Percentiles rank a stretch among this genome's conserved stretches.
phyloP scores from a whole-genome alignment of 2,888 invertebrate genomes.

The Peribatodes rhomboidaria region DNA sequence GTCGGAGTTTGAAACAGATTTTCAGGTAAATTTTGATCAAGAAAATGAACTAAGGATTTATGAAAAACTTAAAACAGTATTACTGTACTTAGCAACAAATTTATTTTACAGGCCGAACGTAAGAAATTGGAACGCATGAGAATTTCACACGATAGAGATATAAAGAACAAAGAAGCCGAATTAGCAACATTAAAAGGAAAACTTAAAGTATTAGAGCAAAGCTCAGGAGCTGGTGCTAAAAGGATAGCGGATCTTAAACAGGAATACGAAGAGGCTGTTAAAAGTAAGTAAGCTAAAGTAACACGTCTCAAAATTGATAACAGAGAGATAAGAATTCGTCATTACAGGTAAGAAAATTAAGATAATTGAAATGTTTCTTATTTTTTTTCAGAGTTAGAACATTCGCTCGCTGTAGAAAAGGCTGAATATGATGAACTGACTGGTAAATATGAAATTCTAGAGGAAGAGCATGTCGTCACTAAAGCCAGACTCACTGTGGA shows the following conservation, averaged over 20 bases:
- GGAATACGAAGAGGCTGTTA: constrained; percentile 89
- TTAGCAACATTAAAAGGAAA: constrained; percentile 92
- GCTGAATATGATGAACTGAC: constrained; percentile 93
- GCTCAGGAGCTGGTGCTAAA: constrained; percentile 87
- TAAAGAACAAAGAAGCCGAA: constrained; percentile 92
- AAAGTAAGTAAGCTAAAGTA: constrained; percentile 82
- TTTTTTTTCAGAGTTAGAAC: constrained; percentile 88
- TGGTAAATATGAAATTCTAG: constrained; percentile 92
- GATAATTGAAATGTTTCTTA: not conserved
- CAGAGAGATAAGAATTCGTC: not conserved
- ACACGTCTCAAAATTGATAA: not conserved
- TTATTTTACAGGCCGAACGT: constrained; percentile 84
- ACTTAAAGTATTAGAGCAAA: constrained; percentile 88
- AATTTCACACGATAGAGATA: constrained; percentile 90
- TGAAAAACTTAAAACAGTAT: not conserved
- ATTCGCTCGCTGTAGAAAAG: constrained; percentile 88
- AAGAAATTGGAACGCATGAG: constrained; percentile 90
- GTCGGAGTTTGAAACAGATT: constrained; percentile 87
- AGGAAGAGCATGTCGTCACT: constrained; percentile 94
- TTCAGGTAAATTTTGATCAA: constrained; percentile 72
- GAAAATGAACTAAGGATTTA: not conserved
- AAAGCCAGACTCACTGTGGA: constrained; percentile 93
- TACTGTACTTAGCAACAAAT: not conserved
- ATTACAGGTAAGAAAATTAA: not conserved
- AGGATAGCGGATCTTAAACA: constrained; percentile 89